phyloP scores from a whole-genome alignment of 2,888 invertebrate species.

The Willowsia nigromaculata region DNA sequence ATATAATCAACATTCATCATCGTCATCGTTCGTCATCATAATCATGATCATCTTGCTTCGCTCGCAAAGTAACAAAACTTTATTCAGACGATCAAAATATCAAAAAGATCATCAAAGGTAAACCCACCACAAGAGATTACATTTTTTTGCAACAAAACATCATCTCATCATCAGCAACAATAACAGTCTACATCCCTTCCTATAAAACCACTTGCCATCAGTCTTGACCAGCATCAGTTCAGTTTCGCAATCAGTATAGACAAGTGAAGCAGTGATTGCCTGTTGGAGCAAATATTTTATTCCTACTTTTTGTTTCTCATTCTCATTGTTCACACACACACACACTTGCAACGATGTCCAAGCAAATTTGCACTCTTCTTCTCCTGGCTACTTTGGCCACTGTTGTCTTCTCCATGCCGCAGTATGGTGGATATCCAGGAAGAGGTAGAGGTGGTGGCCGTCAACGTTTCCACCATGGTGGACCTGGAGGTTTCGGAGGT shows the following conservation, averaged over 20 bases:
- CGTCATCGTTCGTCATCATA: not conserved
- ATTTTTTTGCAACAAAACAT: conserved; percentile 15
- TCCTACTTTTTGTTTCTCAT: not conserved
- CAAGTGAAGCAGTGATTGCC: conserved; percentile 19
- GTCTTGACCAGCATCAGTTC: conserved; percentile 41
- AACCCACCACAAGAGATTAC: conserved; percentile 6
- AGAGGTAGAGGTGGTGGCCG: conserved; percentile 46
- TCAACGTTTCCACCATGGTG: conserved; percentile 53
- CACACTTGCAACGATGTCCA: conserved; percentile 9
- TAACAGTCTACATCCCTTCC: conserved; percentile 46
- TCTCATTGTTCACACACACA: not conserved
- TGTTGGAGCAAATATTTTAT: not conserved
- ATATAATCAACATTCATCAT: conserved; percentile 43
- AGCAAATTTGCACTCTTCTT: conserved; percentile 41
- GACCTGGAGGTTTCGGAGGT: conserved; percentile 56
- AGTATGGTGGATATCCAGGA: conserved; percentile 35
- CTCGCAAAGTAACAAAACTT: not conserved
- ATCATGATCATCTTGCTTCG: not conserved
- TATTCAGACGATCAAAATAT: not conserved
- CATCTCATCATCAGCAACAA: conserved; percentile 22
- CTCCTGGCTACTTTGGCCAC: conserved; percentile 53
- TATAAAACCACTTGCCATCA: conserved; percentile 65
- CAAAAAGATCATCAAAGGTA: not conserved
- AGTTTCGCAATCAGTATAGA: conserved; percentile 56
- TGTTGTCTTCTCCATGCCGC: conserved; percentile 59